phyloP scores from a whole-genome alignment of 35 echinoderm and acorn worm genomes.

The Anneissia japonica region DNA sequence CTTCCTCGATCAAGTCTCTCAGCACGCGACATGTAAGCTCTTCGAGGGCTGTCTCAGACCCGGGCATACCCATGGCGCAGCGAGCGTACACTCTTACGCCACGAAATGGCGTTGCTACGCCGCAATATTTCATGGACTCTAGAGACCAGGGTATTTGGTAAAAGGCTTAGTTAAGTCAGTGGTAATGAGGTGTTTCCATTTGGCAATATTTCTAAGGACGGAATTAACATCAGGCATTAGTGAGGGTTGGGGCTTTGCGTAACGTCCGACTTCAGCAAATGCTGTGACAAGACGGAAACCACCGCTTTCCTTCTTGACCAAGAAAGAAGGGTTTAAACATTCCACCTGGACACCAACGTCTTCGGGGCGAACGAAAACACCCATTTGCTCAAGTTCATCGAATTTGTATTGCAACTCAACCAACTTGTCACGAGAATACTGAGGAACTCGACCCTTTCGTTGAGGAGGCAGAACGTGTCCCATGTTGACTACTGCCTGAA shows the following conservation, averaged over 20 bases:
- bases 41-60: slow-evolving; percentile 53
- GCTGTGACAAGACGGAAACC: slow-evolving; percentile 51
- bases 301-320: slow-evolving; percentile 52
- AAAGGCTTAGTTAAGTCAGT: slow-evolving; percentile 56
- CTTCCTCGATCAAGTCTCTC: slow-evolving; percentile 39
- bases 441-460: no score
- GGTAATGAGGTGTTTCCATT: slow-evolving; percentile 50
- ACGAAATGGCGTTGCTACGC: slow-evolving; percentile 27
- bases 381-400: slow-evolving; percentile 32
- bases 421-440: no score
- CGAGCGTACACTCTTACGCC: slow-evolving; percentile 21
- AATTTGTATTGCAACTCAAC: no score
- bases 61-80: slow-evolving; percentile 44
- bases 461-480: no score
- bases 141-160: slow-evolving; percentile 31
- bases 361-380: slow-evolving; percentile 40
- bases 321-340: slow-evolving; percentile 46
- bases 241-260: slow-evolving; percentile 53
- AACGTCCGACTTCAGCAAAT: slow-evolving; percentile 32
- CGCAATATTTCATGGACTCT: slow-evolving; percentile 16
- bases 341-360: slow-evolving; percentile 50
- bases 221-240: slow-evolving; percentile 58
- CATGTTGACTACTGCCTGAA: no score
- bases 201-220: slow-evolving; percentile 15
- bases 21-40: slow-evolving; percentile 53